Percentiles rank a stretch among this genome's conserved stretches.
Evolutionary conservation across 2,888 invertebrate genomes (phyloP).

Genomic region (Coleophora deauratella): DNA sequence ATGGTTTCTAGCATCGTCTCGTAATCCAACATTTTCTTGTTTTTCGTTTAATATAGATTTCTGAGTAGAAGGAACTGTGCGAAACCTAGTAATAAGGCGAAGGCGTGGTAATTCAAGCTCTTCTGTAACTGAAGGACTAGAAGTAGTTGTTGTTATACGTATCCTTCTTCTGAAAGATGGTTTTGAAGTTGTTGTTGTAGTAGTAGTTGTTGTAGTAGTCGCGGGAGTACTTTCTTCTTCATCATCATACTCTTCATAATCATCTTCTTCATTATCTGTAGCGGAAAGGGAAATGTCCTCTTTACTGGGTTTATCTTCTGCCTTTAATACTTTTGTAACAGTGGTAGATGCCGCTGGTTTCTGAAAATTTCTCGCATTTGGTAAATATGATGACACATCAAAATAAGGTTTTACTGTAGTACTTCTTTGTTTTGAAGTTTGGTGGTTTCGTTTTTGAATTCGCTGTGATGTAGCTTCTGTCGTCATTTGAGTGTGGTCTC

Average conservation of each 20-base stretch:
- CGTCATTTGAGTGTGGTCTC: neutral
- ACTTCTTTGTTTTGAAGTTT: constrained; percentile 16
- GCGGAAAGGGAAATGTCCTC: neutral
- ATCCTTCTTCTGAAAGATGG: constrained; percentile 26
- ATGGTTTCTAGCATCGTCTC: constrained; percentile 14
- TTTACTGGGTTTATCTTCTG: constrained; percentile 15
- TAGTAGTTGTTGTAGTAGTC: constrained; percentile 32
- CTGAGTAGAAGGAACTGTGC: constrained; percentile 28
- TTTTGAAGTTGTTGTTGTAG: constrained; percentile 35
- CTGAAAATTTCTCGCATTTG: constrained; percentile 27
- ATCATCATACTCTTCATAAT: constrained; percentile 22
- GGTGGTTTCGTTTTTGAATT: constrained; percentile 13
- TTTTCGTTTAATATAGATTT: constrained; percentile 15
- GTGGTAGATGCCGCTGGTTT: constrained; percentile 37
- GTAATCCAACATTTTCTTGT: constrained; percentile 5
- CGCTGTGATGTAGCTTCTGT: constrained; percentile 11
- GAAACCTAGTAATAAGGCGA: constrained; percentile 46
- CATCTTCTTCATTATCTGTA: constrained; percentile 3
- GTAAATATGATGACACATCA: constrained; percentile 33
- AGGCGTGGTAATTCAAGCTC: constrained; percentile 32
- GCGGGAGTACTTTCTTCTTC: constrained; percentile 26
- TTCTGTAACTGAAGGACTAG: constrained; percentile 21
- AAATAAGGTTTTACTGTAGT: constrained; percentile 25
- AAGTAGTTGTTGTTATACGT: constrained; percentile 27
- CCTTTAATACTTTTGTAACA: constrained; percentile 31